Evolutionary conservation across 2,888 invertebrate species (phyloP), one percentile per base, ranked within the genome.

Genomic region (Argyresthia albistria): DNA sequence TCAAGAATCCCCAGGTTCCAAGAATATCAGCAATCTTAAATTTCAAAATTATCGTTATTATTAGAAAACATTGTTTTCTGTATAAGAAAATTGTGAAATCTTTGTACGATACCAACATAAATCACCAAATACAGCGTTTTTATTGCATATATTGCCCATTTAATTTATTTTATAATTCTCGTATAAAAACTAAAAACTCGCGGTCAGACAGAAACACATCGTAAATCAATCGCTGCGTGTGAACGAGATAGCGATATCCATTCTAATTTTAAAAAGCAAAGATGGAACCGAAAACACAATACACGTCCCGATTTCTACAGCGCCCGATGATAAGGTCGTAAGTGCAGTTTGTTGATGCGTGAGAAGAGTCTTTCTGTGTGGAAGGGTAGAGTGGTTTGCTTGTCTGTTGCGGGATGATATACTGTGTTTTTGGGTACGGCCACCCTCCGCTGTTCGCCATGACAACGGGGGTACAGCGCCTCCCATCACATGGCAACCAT

Each of bases 191-290:
- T 15, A 73, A 67, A 68, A 74, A 67, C 76, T n/a, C 76, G 80
- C 66, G 80, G 80, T 80, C 76, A 74, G 71, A 76, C 58, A 60
- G 64, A 64, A 55, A 60, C 55, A 53, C 25, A 25, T 25, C 25
- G 25, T 25, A 25, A 25, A 25, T 58, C 58, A 58, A 60, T 62
- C 43, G 63, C 25, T 63, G 61, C 60, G 69, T 50, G 56, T 58
- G 74, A 86, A 66, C 55, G 80, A 75, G 82, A 84, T 57, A 66
- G 69, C 62, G 57, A 70, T 63, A 73, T 59, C 67, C 62, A 76
- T 78, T 82, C 83, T 83, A 83, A 83, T 78, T 84, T 83, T 80
- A 86, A 86, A 86, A 86, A 84, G 81, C 76, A 86, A 87, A 87
- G 86, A 87, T 87, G 86, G 86, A 83, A 79, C 81, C 86, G 81